Evolutionary conservation across 2,113 vertebrate species (phyloP).

Genomic region (Urocynchramus pylzowi): DNA sequence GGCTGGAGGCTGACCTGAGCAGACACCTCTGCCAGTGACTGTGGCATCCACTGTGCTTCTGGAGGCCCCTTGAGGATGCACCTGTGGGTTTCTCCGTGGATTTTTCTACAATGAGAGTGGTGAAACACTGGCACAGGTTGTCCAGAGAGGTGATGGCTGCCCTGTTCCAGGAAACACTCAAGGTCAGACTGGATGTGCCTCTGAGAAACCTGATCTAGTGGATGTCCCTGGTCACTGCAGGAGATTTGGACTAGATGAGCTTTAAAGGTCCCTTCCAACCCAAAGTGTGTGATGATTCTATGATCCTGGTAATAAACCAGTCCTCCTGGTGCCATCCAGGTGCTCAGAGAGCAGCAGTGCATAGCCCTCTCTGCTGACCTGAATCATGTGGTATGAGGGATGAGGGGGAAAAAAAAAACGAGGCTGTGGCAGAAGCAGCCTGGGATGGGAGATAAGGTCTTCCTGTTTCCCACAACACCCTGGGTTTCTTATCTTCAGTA

Average conservation of each 20-base stretch:
- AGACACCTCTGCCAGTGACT: not conserved
- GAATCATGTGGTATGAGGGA: not conserved
- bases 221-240: not conserved
- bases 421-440: not conserved
- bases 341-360: not conserved
- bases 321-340: not conserved
- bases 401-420: not conserved
- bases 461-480: constrained; percentile 41
- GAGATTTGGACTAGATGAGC: not conserved
- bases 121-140: not conserved
- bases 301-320: not conserved
- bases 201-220: not conserved
- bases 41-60: not conserved
- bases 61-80: not conserved
- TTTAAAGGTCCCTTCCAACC: not conserved
- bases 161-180: not conserved
- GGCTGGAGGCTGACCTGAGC: not conserved
- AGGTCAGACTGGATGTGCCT: not conserved
- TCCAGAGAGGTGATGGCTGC: not conserved
- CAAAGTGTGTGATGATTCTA: not conserved
- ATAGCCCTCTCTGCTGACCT: not conserved
- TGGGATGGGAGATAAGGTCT: constrained; percentile 39
- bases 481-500: constrained; percentile 8
- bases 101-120: not conserved
- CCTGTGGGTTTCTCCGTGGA: fast-evolving